These are phyloP conservation scores for Arbacia lixula DNA, from an alignment of 53 echinoderm and acorn worm genomes.

Conservation along the genomic window DNA sequence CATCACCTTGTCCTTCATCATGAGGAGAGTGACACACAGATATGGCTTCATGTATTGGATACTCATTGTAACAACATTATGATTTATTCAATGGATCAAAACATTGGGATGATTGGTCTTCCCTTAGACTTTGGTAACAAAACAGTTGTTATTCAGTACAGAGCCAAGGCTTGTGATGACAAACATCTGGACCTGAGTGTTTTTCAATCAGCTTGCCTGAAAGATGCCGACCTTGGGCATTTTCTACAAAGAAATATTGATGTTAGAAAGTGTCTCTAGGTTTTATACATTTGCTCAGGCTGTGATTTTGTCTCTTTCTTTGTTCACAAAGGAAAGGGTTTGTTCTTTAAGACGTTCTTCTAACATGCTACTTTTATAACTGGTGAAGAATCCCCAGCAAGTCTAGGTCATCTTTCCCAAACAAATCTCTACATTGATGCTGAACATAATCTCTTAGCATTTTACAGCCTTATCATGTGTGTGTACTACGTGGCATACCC, in stretches of 20 bases:
- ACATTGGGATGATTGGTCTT: slow-evolving; percentile 69
- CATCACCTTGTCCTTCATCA: slow-evolving; percentile 53
- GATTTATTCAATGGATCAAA: slow-evolving; percentile 60
- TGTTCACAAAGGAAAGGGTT: slow-evolving; percentile 45
- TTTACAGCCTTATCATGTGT: slow-evolving; percentile 62
- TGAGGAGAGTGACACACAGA: slow-evolving; percentile 73
- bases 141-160: slow-evolving; percentile 59
- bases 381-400: neutral
- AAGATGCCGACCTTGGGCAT: slow-evolving; percentile 51
- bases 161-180: slow-evolving; percentile 40
- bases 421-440: neutral
- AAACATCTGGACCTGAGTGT: slow-evolving; percentile 55
- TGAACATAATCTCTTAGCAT: slow-evolving; percentile 57
- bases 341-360: slow-evolving; percentile 64
- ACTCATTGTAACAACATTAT: slow-evolving; percentile 47
- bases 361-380: slow-evolving; percentile 61
- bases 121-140: slow-evolving; percentile 53
- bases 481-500: slow-evolving; percentile 63
- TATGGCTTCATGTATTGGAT: slow-evolving; percentile 69
- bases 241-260: slow-evolving; percentile 24
- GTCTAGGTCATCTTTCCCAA: slow-evolving; percentile 17
- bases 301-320: slow-evolving; percentile 81
- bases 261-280: slow-evolving; percentile 48
- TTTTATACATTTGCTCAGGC: slow-evolving; percentile 61
- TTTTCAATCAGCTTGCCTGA: slow-evolving; percentile 29